A percentile compares a stretch with the other conserved stretches of the same genome.
phyloP scores from a whole-genome alignment of 2,113 vertebrate genomes.

The Theropithecus gelada region DNA sequence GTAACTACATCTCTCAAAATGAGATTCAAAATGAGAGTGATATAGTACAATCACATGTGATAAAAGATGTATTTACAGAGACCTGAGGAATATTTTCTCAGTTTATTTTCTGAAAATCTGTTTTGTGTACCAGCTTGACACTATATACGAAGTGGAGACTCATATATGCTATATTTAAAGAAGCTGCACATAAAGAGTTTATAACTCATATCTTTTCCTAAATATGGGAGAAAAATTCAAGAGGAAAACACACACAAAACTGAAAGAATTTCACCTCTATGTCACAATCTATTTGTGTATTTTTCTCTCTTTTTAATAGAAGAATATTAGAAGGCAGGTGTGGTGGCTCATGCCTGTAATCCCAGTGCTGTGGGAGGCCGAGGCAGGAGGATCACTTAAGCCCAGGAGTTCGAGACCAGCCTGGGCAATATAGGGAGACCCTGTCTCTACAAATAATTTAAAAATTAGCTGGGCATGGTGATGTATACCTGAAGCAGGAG shows the following conservation, averaged over 20 bases:
- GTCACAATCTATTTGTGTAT: background rate
- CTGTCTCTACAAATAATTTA: no score
- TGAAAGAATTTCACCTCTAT: background rate
- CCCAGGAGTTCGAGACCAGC: no score
- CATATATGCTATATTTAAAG: background rate
- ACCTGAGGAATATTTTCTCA: background rate
- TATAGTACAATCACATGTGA: background rate
- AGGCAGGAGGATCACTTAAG: no score
- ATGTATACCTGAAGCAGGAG: no score
- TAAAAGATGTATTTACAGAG: conserved; percentile 1
- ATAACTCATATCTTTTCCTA: background rate
- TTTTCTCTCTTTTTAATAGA: background rate
- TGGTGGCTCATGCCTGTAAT: no score
- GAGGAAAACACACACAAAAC: background rate
- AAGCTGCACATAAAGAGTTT: background rate
- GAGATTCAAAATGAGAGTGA: background rate
- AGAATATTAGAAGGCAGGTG: background rate
- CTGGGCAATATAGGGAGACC: no score
- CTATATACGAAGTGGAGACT: background rate
- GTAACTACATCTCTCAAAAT: background rate
- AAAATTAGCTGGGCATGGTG: no score
- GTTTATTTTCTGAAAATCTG: conserved; percentile 9
- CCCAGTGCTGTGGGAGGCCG: no score
- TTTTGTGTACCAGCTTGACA: background rate
- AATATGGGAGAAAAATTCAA: background rate